Percentiles rank a stretch among this genome's conserved stretches.
These are phyloP conservation scores for Pavo muticus DNA, from an alignment of 2,113 vertebrate genomes.

Conservation along the genomic window DNA sequence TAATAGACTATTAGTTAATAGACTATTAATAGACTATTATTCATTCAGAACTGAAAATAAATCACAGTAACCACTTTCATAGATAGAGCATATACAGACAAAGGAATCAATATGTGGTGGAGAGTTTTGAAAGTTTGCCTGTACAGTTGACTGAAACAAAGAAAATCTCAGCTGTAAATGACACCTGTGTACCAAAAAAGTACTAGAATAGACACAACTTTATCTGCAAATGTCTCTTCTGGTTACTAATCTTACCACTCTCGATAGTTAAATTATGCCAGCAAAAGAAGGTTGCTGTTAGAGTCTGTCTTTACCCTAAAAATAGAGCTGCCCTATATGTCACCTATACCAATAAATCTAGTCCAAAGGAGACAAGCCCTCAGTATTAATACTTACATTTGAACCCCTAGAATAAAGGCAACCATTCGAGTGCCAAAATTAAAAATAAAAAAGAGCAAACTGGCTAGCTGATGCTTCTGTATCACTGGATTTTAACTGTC, in stretches of 20 bases:
- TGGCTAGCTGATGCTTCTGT: not conserved
- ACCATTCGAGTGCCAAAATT: not conserved
- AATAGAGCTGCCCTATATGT: not conserved
- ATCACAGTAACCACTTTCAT: not conserved
- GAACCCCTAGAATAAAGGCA: not conserved
- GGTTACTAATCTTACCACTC: not conserved
- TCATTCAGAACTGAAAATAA: not conserved
- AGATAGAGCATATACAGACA: not conserved
- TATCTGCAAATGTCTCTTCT: not conserved
- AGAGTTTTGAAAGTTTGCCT: not conserved
- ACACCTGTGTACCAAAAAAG: not conserved
- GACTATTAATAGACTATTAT: not conserved
- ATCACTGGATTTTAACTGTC: not conserved
- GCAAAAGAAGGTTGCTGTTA: conserved; percentile 1
- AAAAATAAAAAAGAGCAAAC: not conserved
- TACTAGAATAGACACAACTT: not conserved
- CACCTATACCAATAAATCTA: not conserved
- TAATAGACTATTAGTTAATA: not conserved
- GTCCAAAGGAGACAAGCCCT: not conserved
- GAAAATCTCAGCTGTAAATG: not conserved
- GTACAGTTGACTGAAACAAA: not conserved
- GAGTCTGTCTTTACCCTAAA: not conserved
- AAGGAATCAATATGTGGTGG: not conserved
- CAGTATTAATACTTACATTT: not conserved
- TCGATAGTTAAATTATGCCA: not conserved